phyloP scores from a whole-genome alignment of 2,797 vertebrate species.

The Acanthopagrus latus region DNA sequence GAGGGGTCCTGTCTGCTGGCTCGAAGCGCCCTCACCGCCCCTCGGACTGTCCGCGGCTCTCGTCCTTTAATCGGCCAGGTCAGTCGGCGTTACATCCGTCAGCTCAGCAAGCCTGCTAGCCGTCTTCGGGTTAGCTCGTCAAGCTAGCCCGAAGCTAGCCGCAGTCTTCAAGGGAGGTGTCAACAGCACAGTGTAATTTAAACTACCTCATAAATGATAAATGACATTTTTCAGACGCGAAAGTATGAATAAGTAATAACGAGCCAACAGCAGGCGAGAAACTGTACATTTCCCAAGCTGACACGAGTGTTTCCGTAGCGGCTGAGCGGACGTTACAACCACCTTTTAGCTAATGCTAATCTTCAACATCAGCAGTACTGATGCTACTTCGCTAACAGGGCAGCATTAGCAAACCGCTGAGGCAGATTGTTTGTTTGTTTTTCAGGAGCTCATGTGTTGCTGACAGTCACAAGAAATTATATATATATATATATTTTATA shows the following conservation, averaged over 20 bases:
- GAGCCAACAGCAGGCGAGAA: no score
- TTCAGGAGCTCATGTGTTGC: slow-evolving; percentile 27
- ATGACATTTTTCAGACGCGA: background rate
- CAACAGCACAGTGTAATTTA: background rate
- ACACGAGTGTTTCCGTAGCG: slow-evolving; percentile 6
- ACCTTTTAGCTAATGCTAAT: slow-evolving; percentile 36
- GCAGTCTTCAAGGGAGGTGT: slow-evolving; percentile 19
- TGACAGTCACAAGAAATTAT: slow-evolving; percentile 34
- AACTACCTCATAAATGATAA: background rate
- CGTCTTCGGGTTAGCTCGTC: slow-evolving; percentile 32
- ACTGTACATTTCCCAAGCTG: background rate
- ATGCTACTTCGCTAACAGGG: slow-evolving; percentile 20
- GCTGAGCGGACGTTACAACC: background rate
- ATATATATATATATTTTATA: no score
- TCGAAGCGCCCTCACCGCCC: slow-evolving; percentile 4
- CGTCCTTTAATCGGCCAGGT: slow-evolving; percentile 71
- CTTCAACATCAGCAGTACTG: background rate
- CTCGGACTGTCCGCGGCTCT: slow-evolving; percentile 39
- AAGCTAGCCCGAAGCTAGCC: slow-evolving; percentile 36
- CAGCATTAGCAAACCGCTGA: slow-evolving; percentile 14
- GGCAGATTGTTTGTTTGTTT: slow-evolving; percentile 27
- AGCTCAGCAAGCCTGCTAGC: slow-evolving; percentile 32
- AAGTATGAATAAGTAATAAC: accelerated
- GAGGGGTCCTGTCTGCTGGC: slow-evolving; percentile 30
- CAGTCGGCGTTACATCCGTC: slow-evolving; percentile 52